phyloP scores from a whole-genome alignment of 2,113 vertebrate species.

The Amblyopsis rosae region DNA sequence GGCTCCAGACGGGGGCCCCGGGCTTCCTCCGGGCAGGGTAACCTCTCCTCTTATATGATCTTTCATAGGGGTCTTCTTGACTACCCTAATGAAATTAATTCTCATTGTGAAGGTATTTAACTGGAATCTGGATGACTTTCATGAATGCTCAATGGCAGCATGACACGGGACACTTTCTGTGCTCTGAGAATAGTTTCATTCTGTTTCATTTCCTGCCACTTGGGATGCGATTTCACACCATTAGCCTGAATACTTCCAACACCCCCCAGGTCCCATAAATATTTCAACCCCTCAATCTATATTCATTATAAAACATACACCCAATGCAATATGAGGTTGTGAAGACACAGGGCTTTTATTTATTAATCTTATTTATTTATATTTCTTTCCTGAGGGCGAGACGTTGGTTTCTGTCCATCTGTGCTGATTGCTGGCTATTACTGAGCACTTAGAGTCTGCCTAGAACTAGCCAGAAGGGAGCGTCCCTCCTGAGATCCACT shows the following conservation, averaged over 20 bases:
- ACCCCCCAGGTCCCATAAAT: constrained; percentile 63
- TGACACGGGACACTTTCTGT: constrained; percentile 44
- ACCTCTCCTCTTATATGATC: too few species aligned
- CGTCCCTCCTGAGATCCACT: constrained; percentile 58
- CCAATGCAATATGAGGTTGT: constrained; percentile 62
- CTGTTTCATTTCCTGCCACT: constrained; percentile 57
- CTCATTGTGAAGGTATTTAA: too few species aligned
- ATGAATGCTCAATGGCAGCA: constrained; percentile 22
- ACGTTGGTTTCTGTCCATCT: constrained; percentile 69
- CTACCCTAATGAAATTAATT: too few species aligned
- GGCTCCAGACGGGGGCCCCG: too few species aligned
- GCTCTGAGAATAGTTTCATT: constrained; percentile 45
- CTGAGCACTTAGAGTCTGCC: constrained; percentile 74
- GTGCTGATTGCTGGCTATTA: constrained; percentile 77
- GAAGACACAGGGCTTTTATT: constrained; percentile 76
- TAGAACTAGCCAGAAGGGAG: constrained; percentile 60
- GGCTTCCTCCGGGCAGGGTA: too few species aligned
- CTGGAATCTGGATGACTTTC: background rate
- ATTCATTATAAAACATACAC: constrained; percentile 80
- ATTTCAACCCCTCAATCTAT: constrained; percentile 80
- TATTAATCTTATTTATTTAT: constrained; percentile 83
- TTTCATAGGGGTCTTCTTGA: too few species aligned
- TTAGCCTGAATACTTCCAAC: constrained; percentile 35
- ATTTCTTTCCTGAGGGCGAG: constrained; percentile 72
- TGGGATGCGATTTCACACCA: constrained; percentile 69